Evolutionary conservation across 2,113 vertebrate genomes (phyloP), one percentile per base, ranked within the genome.

Genomic region (Microcebus jonahi): DNA sequence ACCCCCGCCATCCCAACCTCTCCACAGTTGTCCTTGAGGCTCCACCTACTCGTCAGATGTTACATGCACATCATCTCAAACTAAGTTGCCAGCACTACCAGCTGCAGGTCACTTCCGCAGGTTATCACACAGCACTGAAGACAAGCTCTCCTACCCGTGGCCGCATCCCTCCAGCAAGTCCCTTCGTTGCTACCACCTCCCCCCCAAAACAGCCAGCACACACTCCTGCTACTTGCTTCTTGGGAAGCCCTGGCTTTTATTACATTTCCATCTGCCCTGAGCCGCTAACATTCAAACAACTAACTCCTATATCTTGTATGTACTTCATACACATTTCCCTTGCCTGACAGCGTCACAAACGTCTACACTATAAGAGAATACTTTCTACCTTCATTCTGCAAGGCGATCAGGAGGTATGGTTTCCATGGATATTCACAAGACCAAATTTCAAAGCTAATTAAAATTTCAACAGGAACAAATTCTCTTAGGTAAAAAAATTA

Each of bases 391-490:
- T 84, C 25, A 18, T 29, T 63, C 61, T 63, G 34, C 25, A 55
- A 27, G 48, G 65, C 39, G 80, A 83, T 39, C 53, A 50, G 27
- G 57, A 95, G 21, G 85, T 53, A 80, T 0, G 5, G 85, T 95
- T 93, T 79, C 89, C 67, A 95, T 20, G 23, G 61, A 93, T 55
- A 86, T 25, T 55, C 63, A 65, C 31, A 63, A 89, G 63, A 89
- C 59, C 45, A 76, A 93, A 77, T 95, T 95, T 94, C 83, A 91
- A 87, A 89, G 73, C 75, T 76, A 95, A 92, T 92, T 91, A 94
- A 67, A 71, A 83, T 83, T 94, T 97, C 80, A 96, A 94, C 75
- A 13, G 53, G 21, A 90, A 92, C 39, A 59, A 82, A 82, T 98
- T 88, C 29, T 87, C 55, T 82, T 55, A 70, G 2, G n/a, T 8